A percentile compares a stretch with the other conserved stretches of the same genome.
Conservation (phyloP, 1,140 invertebrate genomes). For the Drosophila leontia region DNA sequence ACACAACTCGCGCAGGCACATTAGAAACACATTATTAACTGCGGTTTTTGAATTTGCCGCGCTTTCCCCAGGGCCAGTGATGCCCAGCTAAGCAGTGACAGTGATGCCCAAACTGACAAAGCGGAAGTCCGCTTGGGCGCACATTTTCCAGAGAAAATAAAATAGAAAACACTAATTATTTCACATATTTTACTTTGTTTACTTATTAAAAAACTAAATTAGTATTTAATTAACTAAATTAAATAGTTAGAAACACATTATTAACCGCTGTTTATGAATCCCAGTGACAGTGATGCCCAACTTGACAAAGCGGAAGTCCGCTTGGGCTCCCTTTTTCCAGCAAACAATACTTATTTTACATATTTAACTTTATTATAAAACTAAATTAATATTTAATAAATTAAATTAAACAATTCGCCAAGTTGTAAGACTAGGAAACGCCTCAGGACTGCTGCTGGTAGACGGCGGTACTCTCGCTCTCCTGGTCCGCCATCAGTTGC, state of each 20-base stretch:
- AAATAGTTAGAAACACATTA: too few relatives aligned
- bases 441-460: constrained; percentile 31
- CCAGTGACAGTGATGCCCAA: too few relatives aligned
- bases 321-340: too few relatives aligned
- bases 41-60: constrained; percentile 6
- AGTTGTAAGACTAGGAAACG: neutral
- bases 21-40: neutral
- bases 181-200: too few relatives aligned
- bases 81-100: constrained; percentile 1
- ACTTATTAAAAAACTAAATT: too few relatives aligned
- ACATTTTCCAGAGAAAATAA: neutral
- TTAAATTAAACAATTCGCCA: neutral
- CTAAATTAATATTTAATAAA: neutral
- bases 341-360: too few relatives aligned
- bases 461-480: neutral
- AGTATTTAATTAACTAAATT: too few relatives aligned
- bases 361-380: neutral
- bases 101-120: constrained; percentile 6
- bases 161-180: neutral
- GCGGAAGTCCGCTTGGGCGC: neutral
- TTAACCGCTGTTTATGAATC: too few relatives aligned
- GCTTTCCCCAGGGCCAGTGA: neutral
- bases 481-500: constrained; percentile 41
- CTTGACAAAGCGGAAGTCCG: too few relatives aligned
- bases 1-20: neutral